Percentiles rank a stretch among this genome's conserved stretches.
These are phyloP conservation scores for Eupristina koningsbergeri DNA, from an alignment of 1,140 invertebrate species.

Conservation along the genomic window DNA sequence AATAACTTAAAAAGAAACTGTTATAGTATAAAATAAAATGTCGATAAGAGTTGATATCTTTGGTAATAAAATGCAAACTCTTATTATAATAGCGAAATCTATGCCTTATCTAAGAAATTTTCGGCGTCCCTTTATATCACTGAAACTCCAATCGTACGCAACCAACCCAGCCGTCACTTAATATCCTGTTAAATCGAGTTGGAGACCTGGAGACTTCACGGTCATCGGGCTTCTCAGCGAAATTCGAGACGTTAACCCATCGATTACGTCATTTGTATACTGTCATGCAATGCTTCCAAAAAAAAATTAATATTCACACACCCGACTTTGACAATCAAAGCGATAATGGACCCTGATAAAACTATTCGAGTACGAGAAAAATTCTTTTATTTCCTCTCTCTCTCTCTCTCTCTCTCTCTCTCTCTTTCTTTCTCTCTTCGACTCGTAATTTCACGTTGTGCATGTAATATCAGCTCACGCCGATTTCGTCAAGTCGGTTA, in stretches of 20 bases:
- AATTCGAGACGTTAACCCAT: conserved; percentile 36
- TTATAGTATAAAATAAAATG: not conserved
- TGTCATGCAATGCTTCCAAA: not conserved
- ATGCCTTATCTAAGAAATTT: conserved; percentile 24
- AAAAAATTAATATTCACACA: conserved; percentile 11
- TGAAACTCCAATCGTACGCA: not conserved
- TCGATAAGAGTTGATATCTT: not conserved
- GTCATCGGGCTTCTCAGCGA: conserved; percentile 31
- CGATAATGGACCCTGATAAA: conserved; percentile 29
- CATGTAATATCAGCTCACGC: conserved; percentile 1
- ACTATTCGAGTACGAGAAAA: not conserved
- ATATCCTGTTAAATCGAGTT: conserved; percentile 41
- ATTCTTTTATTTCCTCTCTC: not conserved
- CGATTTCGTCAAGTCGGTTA: conserved; percentile 26
- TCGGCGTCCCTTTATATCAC: conserved; percentile 12
- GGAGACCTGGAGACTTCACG: conserved; percentile 40
- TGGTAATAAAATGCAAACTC: not conserved
- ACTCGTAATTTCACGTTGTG: no score
- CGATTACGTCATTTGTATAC: conserved; percentile 16
- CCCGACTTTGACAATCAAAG: not conserved
- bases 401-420: no score
- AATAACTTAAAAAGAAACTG: not conserved
- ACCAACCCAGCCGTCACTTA: conserved; percentile 50
- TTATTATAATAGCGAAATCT: conserved; percentile 14
- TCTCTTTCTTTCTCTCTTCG: no score